A percentile compares a stretch with the other conserved stretches of the same genome.
Conservation (phyloP, 2,113 vertebrate species). For the Telmatochromis bifrenatus region DNA sequence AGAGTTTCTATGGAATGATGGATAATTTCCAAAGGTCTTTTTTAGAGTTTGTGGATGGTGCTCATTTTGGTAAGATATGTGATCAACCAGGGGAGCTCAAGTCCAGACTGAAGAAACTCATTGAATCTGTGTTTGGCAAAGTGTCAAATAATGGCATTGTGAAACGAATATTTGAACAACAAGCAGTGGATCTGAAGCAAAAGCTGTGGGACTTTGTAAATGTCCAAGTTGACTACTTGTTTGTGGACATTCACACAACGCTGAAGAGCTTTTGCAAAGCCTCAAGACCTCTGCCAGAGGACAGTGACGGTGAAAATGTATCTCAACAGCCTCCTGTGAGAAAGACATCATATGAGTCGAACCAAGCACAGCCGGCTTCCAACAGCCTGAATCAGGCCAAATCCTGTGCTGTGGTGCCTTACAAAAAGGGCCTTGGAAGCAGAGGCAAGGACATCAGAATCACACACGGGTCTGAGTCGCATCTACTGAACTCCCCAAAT, state of each 20-base stretch:
- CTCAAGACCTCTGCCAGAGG: not conserved
- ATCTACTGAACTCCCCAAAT: not conserved
- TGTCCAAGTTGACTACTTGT: slow-evolving; percentile 85
- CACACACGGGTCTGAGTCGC: not conserved
- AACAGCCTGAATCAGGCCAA: not conserved
- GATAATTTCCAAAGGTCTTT: slow-evolving; percentile 85
- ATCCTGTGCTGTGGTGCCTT: not conserved
- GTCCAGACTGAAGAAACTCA: slow-evolving; percentile 76
- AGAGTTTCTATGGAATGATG: slow-evolving; percentile 86
- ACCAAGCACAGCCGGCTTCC: not conserved
- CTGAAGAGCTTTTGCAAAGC: slow-evolving; percentile 70
- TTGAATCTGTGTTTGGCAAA: slow-evolving; percentile 80
- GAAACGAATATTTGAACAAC: slow-evolving; percentile 89
- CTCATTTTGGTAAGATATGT: slow-evolving; percentile 80
- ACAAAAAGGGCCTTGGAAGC: slow-evolving; percentile 68
- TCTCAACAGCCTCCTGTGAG: slow-evolving; percentile 35
- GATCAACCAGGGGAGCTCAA: slow-evolving; percentile 72
- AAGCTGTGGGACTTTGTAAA: slow-evolving; percentile 94
- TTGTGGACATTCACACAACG: slow-evolving; percentile 76
- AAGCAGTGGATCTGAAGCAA: slow-evolving; percentile 85
- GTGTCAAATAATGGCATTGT: slow-evolving; percentile 86
- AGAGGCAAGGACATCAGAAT: slow-evolving; percentile 73
- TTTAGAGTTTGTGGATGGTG: slow-evolving; percentile 79
- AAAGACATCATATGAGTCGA: not conserved
- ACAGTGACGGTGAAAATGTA: slow-evolving; percentile 18